phyloP scores from a whole-genome alignment of 2,113 vertebrate genomes.

The Poecilia latipinna region DNA sequence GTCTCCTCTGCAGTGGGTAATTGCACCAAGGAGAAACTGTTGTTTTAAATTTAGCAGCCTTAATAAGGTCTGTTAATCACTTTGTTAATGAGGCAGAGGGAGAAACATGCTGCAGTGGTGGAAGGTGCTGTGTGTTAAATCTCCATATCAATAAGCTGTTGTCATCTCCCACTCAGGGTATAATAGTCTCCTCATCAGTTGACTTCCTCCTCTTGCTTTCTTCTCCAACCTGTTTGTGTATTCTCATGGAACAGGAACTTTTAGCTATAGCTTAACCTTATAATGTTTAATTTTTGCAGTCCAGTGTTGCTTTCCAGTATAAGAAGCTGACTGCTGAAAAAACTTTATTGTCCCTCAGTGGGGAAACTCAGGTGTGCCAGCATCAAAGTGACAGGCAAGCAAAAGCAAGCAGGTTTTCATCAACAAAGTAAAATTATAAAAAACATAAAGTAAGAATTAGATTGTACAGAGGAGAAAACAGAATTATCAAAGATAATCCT shows the following conservation, averaged over 20 bases:
- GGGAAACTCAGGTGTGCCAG: too few species aligned
- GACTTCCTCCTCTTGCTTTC: constrained; percentile 40
- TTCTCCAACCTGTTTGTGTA: constrained; percentile 15
- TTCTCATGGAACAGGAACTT: not conserved
- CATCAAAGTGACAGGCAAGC: not conserved
- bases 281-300: too few species aligned
- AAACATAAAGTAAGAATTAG: too few species aligned
- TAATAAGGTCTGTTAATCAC: constrained; percentile 74
- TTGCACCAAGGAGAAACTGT: constrained; percentile 56
- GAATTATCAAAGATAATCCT: too few species aligned
- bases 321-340: not conserved
- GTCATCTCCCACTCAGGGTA: constrained; percentile 4
- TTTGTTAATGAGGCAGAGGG: constrained; percentile 50
- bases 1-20: constrained; percentile 30
- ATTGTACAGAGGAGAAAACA: too few species aligned
- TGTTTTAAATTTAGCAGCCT: constrained; percentile 73
- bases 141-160: constrained; percentile 35
- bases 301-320: not conserved
- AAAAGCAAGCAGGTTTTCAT: too few species aligned
- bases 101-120: constrained; percentile 25
- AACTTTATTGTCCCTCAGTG: too few species aligned
- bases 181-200: constrained; percentile 22
- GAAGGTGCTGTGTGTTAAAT: constrained; percentile 30
- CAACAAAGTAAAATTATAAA: too few species aligned
- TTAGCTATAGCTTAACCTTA: not conserved